These are phyloP conservation scores for Phymastichus coffea DNA, from an alignment of 1,140 invertebrate species.

Conservation along the genomic window DNA sequence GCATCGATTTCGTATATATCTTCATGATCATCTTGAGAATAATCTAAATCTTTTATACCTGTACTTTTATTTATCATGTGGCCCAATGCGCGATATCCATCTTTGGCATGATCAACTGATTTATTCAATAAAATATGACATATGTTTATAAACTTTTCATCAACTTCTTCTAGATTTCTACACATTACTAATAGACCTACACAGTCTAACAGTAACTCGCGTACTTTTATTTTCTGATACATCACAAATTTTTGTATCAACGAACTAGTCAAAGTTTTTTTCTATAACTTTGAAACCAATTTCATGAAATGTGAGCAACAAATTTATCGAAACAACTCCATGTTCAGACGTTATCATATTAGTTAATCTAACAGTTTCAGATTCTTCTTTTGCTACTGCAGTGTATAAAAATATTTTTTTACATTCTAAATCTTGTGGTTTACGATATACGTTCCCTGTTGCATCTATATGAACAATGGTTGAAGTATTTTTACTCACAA, in stretches of 20 bases:
- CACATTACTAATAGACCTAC: no score
- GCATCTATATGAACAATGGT: background rate
- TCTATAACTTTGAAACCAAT: no score
- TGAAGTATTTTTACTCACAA: background rate
- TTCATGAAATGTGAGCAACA: slow-evolving; percentile 9
- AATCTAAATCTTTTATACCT: background rate
- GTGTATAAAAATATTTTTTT: slow-evolving; percentile 9
- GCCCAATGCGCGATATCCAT: no score
- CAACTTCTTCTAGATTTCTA: no score
- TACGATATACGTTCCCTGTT: background rate
- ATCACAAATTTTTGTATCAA: no score
- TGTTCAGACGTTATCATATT: background rate
- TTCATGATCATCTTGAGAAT: background rate
- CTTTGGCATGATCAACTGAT: background rate
- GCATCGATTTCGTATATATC: background rate
- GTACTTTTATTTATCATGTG: background rate
- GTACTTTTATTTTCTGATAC: no score
- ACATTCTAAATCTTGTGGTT: background rate
- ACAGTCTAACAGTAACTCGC: no score
- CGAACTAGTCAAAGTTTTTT: no score
- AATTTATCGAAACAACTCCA: background rate
- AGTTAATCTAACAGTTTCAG: background rate
- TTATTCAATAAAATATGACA: background rate
- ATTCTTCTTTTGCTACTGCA: background rate
- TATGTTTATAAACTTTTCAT: background rate